Conservation (phyloP, 2,888 invertebrate species). For the Colostygia pectinataria region DNA sequence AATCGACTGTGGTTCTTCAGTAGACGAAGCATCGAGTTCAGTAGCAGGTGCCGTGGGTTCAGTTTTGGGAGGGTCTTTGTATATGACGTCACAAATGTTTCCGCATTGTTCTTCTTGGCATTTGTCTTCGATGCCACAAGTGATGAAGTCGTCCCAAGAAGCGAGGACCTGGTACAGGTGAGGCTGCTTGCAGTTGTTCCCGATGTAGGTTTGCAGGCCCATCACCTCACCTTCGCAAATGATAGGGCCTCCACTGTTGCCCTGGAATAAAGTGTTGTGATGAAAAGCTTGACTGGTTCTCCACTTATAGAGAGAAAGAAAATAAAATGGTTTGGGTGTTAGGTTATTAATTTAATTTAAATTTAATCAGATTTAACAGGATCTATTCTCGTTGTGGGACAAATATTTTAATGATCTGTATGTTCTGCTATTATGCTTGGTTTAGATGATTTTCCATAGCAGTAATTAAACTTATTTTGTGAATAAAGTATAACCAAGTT, state of each 20-base stretch:
- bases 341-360: too few relatives aligned
- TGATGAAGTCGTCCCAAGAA: constrained; percentile 61
- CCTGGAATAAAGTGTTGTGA: constrained; percentile 44
- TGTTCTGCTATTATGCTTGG: too few relatives aligned
- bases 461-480: too few relatives aligned
- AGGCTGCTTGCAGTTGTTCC: constrained; percentile 61
- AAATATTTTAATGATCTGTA: too few relatives aligned
- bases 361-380: too few relatives aligned
- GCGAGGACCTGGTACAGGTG: constrained; percentile 63
- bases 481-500: too few relatives aligned
- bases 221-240: constrained; percentile 61
- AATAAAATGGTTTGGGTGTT: not conserved
- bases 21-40: not conserved
- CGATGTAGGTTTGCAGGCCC: constrained; percentile 68
- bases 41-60: not conserved
- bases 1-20: too few relatives aligned
- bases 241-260: constrained; percentile 71
- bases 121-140: constrained; percentile 59
- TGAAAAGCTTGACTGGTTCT: not conserved
- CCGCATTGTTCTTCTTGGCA: constrained; percentile 54
- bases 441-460: too few relatives aligned
- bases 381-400: too few relatives aligned
- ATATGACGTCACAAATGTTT: constrained; percentile 51
- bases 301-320: too few relatives aligned
- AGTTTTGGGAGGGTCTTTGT: constrained; percentile 50